A percentile compares a stretch with the other conserved stretches of the same genome.
phyloP scores from a whole-genome alignment of 2,797 vertebrate genomes.

The Antrozous pallidus region DNA sequence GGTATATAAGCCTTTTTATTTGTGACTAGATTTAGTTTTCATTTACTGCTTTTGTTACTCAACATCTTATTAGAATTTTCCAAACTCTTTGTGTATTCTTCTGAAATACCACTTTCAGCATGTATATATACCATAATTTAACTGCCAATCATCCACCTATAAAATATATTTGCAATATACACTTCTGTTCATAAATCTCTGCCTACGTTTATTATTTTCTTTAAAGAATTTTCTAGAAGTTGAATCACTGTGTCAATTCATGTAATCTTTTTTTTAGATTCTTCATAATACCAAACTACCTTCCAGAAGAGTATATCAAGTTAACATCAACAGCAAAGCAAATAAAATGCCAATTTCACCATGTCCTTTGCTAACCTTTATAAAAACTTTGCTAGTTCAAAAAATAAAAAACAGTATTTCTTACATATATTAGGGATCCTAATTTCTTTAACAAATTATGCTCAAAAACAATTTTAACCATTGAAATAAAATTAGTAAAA shows the following conservation, averaged over 20 bases:
- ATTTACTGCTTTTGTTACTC: background rate
- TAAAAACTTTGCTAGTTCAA: background rate
- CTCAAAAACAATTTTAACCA: background rate
- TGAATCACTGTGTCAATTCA: background rate
- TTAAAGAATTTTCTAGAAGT: background rate
- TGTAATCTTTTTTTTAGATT: background rate
- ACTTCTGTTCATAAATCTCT: background rate
- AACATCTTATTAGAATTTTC: background rate
- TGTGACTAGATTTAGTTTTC: background rate
- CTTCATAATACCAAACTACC: background rate
- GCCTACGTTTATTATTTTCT: background rate
- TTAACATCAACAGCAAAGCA: background rate
- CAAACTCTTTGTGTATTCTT: background rate
- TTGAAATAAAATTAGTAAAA: background rate
- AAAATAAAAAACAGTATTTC: slow-evolving; percentile 31
- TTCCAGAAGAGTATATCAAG: background rate
- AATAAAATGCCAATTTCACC: background rate
- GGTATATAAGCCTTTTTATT: background rate
- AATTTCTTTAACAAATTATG: background rate
- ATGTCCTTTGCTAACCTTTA: background rate
- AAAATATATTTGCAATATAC: background rate
- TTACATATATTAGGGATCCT: background rate
- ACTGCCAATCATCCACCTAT: background rate
- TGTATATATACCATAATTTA: background rate
- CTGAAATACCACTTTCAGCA: background rate